These are phyloP conservation scores for Clistopyga incitator DNA, from an alignment of 2,888 invertebrate genomes.

Conservation along the genomic window DNA sequence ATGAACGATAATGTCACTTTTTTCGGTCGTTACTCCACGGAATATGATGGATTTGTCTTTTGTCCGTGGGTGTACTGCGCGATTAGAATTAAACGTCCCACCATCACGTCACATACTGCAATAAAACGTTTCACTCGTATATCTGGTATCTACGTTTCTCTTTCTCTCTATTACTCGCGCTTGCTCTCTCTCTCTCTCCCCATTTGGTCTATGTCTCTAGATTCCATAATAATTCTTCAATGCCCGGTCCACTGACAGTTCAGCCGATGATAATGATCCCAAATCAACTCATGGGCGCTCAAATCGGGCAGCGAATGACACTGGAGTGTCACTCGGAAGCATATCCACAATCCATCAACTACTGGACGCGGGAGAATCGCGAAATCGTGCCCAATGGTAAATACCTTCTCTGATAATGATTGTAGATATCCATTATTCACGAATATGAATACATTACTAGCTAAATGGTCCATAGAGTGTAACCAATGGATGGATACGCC, in stretches of 20 bases:
- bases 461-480: not conserved
- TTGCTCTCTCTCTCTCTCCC: not conserved
- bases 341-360: conserved; percentile 94
- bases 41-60: conserved; percentile 59
- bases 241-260: conserved; percentile 85
- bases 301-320: conserved; percentile 90
- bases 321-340: conserved; percentile 94
- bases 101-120: not conserved
- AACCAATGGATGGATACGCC: not conserved
- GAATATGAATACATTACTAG: conserved; percentile 11
- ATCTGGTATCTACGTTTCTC: conserved; percentile 4
- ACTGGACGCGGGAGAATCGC: conserved; percentile 91
- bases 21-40: conserved; percentile 29
- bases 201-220: not conserved
- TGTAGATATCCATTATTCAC: not conserved
- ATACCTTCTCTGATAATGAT: conserved; percentile 70
- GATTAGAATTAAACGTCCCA: conserved; percentile 37
- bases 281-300: conserved; percentile 93
- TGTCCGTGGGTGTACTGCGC: conserved; percentile 11
- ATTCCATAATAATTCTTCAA: conserved; percentile 30
- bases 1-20: conserved; percentile 57
- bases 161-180: conserved; percentile 7
- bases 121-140: conserved; percentile 15
- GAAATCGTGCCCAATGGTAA: conserved; percentile 92
- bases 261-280: conserved; percentile 94